Base-by-base conservation (phyloP, 2,113 vertebrate species). In the Notarius quadriscutis region DNA sequence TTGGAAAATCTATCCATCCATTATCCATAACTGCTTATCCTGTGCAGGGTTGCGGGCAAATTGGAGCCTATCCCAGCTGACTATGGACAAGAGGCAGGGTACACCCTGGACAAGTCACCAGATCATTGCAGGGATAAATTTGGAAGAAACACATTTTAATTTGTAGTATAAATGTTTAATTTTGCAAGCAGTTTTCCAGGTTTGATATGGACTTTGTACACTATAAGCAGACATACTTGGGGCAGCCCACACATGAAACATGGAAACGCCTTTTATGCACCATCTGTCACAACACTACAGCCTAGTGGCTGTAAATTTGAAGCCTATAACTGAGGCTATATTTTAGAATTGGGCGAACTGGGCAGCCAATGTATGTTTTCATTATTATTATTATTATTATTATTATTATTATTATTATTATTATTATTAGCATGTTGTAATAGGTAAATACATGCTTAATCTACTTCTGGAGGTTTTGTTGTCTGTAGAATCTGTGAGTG, bases 301-400 rank as follows among this genome's bases (percentile, higher is more conserved):
- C 79, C 79, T 81, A 81, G 79, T 81, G 79, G 58, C 79, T 81
- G 79, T 80, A 41, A 62, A 81, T 62, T 41, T 81, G 11, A 48
- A 81, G 34, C 57, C 20, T 60, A 48, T 62, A 58, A 80, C 30
- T 48, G 34, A 62, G 53, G 27, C 22, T 41, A 81, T 41, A 20
- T 80, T 34, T 27, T 20, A 58, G 15, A 30, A 30, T 14, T 51
- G 53, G 17, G 77, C 20, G 57, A 79, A n/a, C 77, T 58, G n/a
- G 53, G 9, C 2, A 58, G 2, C 4, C 1, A 34, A 58, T 58
- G 14, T 18, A 57, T 79, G 7, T 50, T 74, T 58, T 30, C 10
- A 58, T 58, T 80, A 57, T 27, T 78, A 25, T 27, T 53, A 78
- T 27, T 27, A 41, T 41, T 41, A 41, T 41, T 41, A 41, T 41